phyloP scores from a whole-genome alignment of 2,113 vertebrate species.

The Grus americana region DNA sequence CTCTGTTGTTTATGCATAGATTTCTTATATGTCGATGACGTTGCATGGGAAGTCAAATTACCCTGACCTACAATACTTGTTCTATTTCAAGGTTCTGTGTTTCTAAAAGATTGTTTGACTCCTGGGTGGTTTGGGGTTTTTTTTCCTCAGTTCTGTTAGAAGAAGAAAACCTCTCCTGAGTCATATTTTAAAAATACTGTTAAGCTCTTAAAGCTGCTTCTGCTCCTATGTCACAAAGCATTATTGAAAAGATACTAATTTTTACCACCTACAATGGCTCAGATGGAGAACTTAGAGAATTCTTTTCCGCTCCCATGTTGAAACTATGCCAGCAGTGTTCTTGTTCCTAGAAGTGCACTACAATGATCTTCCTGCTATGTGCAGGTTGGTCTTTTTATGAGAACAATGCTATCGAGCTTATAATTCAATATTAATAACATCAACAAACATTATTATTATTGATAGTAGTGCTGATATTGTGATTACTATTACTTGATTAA shows the following conservation, averaged over 20 bases:
- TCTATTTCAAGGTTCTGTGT: constrained; percentile 50
- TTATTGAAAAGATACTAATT: constrained; percentile 48
- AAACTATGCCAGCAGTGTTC: background rate
- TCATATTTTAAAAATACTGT: constrained; percentile 44
- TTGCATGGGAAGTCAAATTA: constrained; percentile 34
- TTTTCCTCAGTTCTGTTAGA: background rate
- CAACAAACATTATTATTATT: background rate
- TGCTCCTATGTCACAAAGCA: constrained; percentile 35
- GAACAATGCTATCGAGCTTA: background rate
- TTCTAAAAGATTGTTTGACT: constrained; percentile 31
- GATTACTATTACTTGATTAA: background rate
- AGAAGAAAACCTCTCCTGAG: constrained; percentile 44
- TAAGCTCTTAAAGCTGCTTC: constrained; percentile 23
- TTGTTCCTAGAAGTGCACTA: constrained; percentile 3
- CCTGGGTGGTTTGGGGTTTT: background rate
- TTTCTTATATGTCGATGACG: constrained; percentile 13
- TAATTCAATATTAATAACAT: background rate
- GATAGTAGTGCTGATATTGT: background rate
- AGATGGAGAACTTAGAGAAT: constrained; percentile 16
- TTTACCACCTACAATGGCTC: constrained; percentile 51
- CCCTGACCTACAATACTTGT: constrained; percentile 51
- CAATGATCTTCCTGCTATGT: background rate
- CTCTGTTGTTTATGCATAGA: background rate
- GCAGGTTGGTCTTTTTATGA: background rate
- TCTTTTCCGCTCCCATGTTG: constrained; percentile 9